These are phyloP conservation scores for Trypoxylon attenuatum DNA, from an alignment of 2,888 invertebrate species.

Conservation along the genomic window DNA sequence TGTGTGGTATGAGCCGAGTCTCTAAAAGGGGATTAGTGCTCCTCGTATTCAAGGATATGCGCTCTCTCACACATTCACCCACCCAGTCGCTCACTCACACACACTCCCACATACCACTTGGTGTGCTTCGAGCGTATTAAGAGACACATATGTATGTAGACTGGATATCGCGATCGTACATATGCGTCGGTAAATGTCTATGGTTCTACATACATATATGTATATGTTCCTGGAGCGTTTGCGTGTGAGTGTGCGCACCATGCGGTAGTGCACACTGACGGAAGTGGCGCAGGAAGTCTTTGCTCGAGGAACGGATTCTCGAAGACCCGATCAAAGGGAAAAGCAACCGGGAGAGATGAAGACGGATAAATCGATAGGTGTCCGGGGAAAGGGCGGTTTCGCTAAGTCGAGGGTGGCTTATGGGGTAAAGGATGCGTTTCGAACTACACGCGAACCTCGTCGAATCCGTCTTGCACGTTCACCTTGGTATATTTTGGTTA, in stretches of 20 bases:
- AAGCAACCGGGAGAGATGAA: conserved; percentile 6
- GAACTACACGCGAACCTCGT: conserved; percentile 5
- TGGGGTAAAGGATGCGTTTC: conserved; percentile 25
- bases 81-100: too few relatives aligned
- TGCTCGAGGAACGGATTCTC: conserved; percentile 56
- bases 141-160: conserved; percentile 20
- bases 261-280: conserved; percentile 12
- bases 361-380: conserved; percentile 18
- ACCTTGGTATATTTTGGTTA: conserved; percentile 16
- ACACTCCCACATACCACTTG: not conserved
- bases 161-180: conserved; percentile 6
- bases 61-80: conserved; percentile 24
- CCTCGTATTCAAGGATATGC: conserved; percentile 65
- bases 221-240: not conserved
- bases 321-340: conserved; percentile 58
- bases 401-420: conserved; percentile 6
- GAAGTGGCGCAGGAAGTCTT: conserved; percentile 50
- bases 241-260: not conserved
- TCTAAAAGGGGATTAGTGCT: conserved; percentile 73
- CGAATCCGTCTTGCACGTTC: not conserved
- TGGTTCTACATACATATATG: conserved; percentile 4
- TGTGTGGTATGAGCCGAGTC: conserved; percentile 66
- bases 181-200: not conserved
- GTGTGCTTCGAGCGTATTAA: not conserved
- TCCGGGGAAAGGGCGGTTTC: conserved; percentile 12